Conservation (phyloP, 2,888 invertebrate species). For the Nymphalis polychloros region DNA sequence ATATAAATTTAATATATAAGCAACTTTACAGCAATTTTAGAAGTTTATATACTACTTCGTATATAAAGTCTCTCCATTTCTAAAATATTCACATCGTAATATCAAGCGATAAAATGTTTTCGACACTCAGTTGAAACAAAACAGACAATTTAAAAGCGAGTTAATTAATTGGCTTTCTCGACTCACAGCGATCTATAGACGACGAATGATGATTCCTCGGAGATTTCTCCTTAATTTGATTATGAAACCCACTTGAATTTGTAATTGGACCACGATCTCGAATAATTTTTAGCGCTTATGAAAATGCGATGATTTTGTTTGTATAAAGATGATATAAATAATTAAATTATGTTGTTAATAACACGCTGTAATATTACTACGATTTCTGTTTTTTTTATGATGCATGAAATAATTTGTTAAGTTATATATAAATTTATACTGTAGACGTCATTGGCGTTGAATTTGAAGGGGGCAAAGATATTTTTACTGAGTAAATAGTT, state of each 20-base stretch:
- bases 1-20: not conserved
- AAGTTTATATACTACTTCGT: not conserved
- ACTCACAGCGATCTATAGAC: constrained; percentile 57
- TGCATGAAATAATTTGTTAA: no score
- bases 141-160: constrained; percentile 48
- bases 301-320: not conserved
- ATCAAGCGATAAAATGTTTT: constrained; percentile 15
- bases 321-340: not conserved
- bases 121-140: constrained; percentile 39
- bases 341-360: not conserved
- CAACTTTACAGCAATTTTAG: no score
- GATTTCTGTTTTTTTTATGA: no score
- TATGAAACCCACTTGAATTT: constrained; percentile 12
- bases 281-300: constrained; percentile 5
- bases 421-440: no score
- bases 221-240: constrained; percentile 19
- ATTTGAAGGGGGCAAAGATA: no score
- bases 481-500: no score
- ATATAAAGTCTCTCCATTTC: not conserved
- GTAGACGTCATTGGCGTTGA: no score
- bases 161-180: constrained; percentile 65
- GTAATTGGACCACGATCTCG: constrained; percentile 9
- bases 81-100: constrained; percentile 10
- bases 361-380: no score
- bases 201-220: constrained; percentile 54